These are phyloP conservation scores for Caenorhabditis latens DNA, from an alignment of 1,140 invertebrate genomes.

Conservation along the genomic window DNA sequence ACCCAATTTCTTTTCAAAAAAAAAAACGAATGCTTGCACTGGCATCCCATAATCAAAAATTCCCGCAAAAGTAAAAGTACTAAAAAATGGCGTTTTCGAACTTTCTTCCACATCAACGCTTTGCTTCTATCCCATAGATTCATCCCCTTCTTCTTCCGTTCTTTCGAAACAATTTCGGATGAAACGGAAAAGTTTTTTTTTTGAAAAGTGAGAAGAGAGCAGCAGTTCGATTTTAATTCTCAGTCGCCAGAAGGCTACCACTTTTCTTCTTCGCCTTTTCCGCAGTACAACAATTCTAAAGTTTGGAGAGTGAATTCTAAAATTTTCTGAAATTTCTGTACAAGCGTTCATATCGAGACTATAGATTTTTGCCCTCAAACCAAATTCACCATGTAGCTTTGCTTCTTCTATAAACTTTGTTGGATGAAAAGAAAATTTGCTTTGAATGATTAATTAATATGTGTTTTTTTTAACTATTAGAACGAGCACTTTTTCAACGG, in stretches of 20 bases:
- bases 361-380: too few species aligned
- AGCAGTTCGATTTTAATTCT: conserved; percentile 49
- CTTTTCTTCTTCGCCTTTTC: conserved; percentile 13
- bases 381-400: too few species aligned
- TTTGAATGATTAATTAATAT: too few species aligned
- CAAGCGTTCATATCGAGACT: too few species aligned
- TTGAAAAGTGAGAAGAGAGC: background rate
- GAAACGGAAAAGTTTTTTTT: background rate
- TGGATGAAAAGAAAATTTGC: too few species aligned
- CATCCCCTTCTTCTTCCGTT: background rate
- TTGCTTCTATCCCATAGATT: conserved; percentile 5
- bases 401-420: too few species aligned
- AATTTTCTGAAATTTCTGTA: background rate
- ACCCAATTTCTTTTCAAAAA: background rate
- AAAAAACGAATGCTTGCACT: background rate
- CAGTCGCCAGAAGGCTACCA: background rate
- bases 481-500: too few species aligned
- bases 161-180: background rate
- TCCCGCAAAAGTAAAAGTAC: background rate
- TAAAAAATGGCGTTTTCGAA: background rate
- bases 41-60: conserved; percentile 16
- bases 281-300: conserved; percentile 26
- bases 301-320: background rate
- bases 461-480: too few species aligned
- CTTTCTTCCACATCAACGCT: conserved; percentile 44